Evolutionary conservation across 1,140 invertebrate genomes (phyloP), one percentile per base, ranked within the genome.

Genomic region (Drosophila prosaltans): DNA sequence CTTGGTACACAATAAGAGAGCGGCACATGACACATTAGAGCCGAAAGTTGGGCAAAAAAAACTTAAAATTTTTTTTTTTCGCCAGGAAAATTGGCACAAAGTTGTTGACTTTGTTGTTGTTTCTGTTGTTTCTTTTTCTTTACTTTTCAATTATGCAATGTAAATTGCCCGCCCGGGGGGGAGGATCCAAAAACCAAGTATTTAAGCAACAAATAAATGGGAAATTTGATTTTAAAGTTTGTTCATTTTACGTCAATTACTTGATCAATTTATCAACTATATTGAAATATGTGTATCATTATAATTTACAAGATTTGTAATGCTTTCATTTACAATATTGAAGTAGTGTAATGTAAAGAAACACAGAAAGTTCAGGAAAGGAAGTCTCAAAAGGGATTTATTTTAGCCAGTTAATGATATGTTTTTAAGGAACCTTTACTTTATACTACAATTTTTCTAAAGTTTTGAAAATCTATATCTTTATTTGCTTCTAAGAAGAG

Each of bases 61-160:
- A 51, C 68, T 62, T 63, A 48, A 69, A 61, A 78, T 2, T 30
- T 30, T 2, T 2, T 2, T 74, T 81, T 58, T 48, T 66, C 68
- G 66, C 48, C 43, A 54, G 48, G 39, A 70, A 73, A 80, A 75
- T 74, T 66, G 71, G 78, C 54, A 67, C 71, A 82, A 64, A 86
- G 62, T 69, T 77, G 61, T 85, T 84, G 75, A 69, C 41, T 63
- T 24, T 1, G 41, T 74, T 75, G 0, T 51, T 51, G 45, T 57
- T 66, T 4, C 8, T 36, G 39, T 16, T 28, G 30, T 40, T 64
- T 54, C 32, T 45, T 70, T 63, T 63, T 8, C 11, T 39, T 36
- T 63, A 10, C 11, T 39, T 36, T 70, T 21, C 48, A 10, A 28
- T 77, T 76, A 74, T 70, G 73, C 73, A 77, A 77, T 76, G 26